phyloP scores from a whole-genome alignment of 2,888 invertebrate genomes.

The Acrobeloides nanus region DNA sequence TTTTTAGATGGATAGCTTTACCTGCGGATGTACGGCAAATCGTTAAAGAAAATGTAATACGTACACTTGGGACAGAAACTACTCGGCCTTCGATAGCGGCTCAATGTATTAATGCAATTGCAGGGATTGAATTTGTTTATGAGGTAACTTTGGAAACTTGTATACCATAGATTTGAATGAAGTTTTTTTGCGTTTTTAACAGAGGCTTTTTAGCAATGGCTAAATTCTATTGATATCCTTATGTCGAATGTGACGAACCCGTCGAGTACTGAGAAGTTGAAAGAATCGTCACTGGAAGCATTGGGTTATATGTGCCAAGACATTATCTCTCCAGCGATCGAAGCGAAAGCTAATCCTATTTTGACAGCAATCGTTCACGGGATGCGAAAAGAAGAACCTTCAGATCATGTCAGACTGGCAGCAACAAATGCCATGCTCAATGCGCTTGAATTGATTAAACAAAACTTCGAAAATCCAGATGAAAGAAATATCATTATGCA shows the following conservation, averaged over 20 bases:
- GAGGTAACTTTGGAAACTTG: constrained; percentile 10
- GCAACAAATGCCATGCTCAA: constrained; percentile 93
- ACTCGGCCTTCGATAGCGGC: constrained; percentile 95
- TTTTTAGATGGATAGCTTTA: constrained; percentile 75
- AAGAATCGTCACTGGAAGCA: constrained; percentile 91
- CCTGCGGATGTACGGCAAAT: constrained; percentile 76
- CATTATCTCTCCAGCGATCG: constrained; percentile 65
- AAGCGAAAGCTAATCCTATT: constrained; percentile 86
- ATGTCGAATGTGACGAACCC: constrained; percentile 76
- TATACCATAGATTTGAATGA: too few species aligned
- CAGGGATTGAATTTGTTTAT: constrained; percentile 83
- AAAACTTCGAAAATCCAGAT: constrained; percentile 91
- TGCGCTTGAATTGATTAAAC: constrained; percentile 93
- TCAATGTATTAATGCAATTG: constrained; percentile 97
- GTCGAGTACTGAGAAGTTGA: constrained; percentile 78
- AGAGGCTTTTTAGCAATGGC: constrained; percentile 80
- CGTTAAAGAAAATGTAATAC: constrained; percentile 89
- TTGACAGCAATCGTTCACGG: constrained; percentile 97
- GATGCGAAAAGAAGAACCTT: constrained; percentile 83
- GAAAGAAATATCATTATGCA: constrained; percentile 99
- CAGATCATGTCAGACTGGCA: constrained; percentile 78
- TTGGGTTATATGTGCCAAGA: constrained; percentile 99
- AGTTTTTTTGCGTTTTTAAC: too few species aligned
- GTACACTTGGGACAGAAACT: constrained; percentile 86
- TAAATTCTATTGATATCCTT: constrained; percentile 75